phyloP scores from a whole-genome alignment of 1,140 invertebrate genomes.

The Daktulosphaira vitifoliae region DNA sequence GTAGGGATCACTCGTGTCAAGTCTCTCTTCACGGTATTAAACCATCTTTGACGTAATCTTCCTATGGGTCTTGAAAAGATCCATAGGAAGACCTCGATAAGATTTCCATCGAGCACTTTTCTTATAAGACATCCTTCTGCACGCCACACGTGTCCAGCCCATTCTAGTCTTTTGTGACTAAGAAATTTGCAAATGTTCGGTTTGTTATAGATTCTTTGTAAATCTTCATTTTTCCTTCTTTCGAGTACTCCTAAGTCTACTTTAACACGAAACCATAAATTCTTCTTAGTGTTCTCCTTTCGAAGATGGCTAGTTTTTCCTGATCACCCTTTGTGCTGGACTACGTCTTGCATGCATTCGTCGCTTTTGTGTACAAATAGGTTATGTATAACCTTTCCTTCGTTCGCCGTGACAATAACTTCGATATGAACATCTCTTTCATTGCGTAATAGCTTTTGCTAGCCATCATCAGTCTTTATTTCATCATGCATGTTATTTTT shows the following conservation, averaged over 20 bases:
- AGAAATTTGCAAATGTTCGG: neutral
- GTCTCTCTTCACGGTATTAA: neutral
- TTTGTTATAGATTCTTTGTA: constrained; percentile 12
- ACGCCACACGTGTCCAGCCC: neutral
- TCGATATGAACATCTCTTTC: neutral
- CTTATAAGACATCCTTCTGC: constrained; percentile 4
- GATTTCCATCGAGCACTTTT: neutral
- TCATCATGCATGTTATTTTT: too few species aligned
- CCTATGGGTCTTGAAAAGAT: constrained; percentile 5
- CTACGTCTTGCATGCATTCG: too few species aligned
- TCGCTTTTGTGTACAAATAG: too few species aligned
- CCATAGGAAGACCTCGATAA: too few species aligned
- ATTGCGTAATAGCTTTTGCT: neutral
- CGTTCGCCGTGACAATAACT: neutral
- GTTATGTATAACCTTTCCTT: neutral
- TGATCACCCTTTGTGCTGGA: neutral
- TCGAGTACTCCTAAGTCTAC: neutral
- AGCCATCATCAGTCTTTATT: too few species aligned
- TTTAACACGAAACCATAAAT: neutral
- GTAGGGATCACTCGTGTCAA: constrained; percentile 2
- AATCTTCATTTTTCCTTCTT: neutral
- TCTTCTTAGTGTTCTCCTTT: constrained; percentile 3
- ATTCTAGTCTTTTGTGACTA: constrained; percentile 8
- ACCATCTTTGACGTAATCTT: neutral
- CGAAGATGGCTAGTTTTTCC: neutral